Evolutionary conservation across 1,140 invertebrate species (phyloP), one percentile per base, ranked within the genome.

Genomic region (Aphelinus atriplicis): DNA sequence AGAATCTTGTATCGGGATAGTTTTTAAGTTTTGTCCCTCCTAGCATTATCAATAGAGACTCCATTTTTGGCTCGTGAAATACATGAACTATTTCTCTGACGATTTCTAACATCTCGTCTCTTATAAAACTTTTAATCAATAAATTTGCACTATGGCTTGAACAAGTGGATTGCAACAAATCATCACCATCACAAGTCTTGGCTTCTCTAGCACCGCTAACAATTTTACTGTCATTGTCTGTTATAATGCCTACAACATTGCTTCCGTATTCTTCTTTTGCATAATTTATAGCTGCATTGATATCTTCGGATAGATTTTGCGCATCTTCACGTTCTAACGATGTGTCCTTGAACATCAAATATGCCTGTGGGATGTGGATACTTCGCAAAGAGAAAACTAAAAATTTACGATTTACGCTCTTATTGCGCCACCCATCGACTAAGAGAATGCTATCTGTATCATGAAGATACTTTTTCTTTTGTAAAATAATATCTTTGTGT

Each of bases 31-130:
- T 68, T 26, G 50, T 68, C 3, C 66, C 51, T 56, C 43, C 26
- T 68, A 4, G 4, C 48, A 5, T 46, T 5, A 45, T 7, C 2
- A 68, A 7, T 46, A 56, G 10, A 10, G 51, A 9, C 5, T 68
- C 66, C 43, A 68, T 26, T 46, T 68, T 68, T 9, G 66, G 66
- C 45, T 68, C 66, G 3, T 10, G 26, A 47, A 68, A 68, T 43
- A 42, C 45, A n/a, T 47, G 55, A 46, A 42, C 4, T 43, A 68
- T 56, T 9, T 45, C 7, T 9, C 66, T 7, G 7, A 68, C 7
- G 3, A 7, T n/a, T 46, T 7, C n/a, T 3, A 3, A 45, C 4
- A 68, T 5, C n/a, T 56, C 53, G 26, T 56, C 6, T 56, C 43
- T 10, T 46, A 68, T 51, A 42, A 56, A 42, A 68, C 51, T 56